A percentile compares a stretch with the other conserved stretches of the same genome.
Evolutionary conservation across 2,113 vertebrate genomes (phyloP).

Genomic region (Ceyx melanurus): DNA sequence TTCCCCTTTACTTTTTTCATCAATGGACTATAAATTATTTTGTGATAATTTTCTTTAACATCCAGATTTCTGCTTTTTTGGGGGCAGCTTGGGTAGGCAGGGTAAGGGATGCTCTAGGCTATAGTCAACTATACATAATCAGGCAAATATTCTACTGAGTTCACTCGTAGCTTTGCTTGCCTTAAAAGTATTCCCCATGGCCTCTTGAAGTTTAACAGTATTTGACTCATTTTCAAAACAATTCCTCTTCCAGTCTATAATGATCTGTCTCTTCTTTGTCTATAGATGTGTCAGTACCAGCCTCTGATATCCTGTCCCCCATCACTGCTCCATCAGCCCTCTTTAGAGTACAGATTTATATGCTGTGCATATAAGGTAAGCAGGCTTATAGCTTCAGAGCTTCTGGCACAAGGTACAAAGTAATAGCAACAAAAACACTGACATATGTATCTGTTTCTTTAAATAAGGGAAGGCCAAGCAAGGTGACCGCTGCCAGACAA

Average conservation of each 20-base stretch:
- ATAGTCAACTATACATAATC: background rate
- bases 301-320: background rate
- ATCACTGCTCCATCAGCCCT: background rate
- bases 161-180: background rate
- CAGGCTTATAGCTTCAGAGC: constrained; percentile 52
- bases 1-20: background rate
- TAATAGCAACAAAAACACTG: constrained; percentile 62
- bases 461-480: constrained; percentile 66
- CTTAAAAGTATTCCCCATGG: background rate
- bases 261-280: background rate
- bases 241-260: background rate
- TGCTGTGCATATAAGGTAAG: constrained; percentile 30
- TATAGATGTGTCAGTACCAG: background rate
- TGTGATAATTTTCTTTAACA: background rate
- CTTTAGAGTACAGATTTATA: background rate
- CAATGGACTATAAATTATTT: background rate
- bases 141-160: background rate
- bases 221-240: background rate
- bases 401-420: constrained; percentile 60
- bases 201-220: background rate
- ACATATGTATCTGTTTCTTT: constrained; percentile 70
- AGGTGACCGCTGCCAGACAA: constrained; percentile 66
- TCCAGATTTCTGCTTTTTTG: background rate
- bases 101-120: background rate
- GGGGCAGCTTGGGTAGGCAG: background rate